Evolutionary conservation across 2,113 vertebrate species (phyloP), one percentile per base, ranked within the genome.

Genomic region (human): DNA sequence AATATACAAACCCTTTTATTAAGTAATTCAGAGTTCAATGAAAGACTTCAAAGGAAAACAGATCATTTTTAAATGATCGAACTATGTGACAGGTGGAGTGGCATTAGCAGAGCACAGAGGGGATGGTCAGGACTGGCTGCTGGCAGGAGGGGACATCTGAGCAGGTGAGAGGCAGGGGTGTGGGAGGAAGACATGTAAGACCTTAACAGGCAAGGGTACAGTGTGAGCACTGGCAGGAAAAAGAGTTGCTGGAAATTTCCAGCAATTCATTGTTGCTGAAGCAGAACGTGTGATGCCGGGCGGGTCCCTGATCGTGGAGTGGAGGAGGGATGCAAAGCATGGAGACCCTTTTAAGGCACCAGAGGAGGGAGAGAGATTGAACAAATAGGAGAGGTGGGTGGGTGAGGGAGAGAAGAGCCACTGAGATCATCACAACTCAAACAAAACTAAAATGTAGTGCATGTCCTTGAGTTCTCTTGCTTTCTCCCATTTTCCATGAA

Each of bases 401-500:
- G 11, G 16, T 4, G 8, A 38, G 17, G 23, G 43, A n/a, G 8
- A 14, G 30, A 35, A 35, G 27, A 66, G 12, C 40, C 38, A 22
- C 32, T 1, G 61, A 45, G n/a, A 3, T 11, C 14, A 83, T 17
- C 16, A 75, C 86, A 66, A n/a, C 35, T 7, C 0, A 20, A 64
- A 64, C 27, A 64, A 64, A 30, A 64, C 61, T 64, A 6, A 50
- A 22, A 43, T 10, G 30, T 6, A 20, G 22, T 10, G 61, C 57
- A 3, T 14, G 8, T 30, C 72, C 66, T n/a, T 45, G 59, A 61
- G 25, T 64, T 89, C 35, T 43, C 4, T 75, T n/a, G n/a, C 13
- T 80, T 50, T 84, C 76, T 88, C 55, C 8, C 18, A 8, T 78
- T 94, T 95, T 40, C 20, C 57, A 11, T 68, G n/a, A 96, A 92